Percentiles rank a stretch among this genome's conserved stretches.
Evolutionary conservation across 2,113 vertebrate genomes (phyloP).

Genomic region (Nansenia antarctica): DNA sequence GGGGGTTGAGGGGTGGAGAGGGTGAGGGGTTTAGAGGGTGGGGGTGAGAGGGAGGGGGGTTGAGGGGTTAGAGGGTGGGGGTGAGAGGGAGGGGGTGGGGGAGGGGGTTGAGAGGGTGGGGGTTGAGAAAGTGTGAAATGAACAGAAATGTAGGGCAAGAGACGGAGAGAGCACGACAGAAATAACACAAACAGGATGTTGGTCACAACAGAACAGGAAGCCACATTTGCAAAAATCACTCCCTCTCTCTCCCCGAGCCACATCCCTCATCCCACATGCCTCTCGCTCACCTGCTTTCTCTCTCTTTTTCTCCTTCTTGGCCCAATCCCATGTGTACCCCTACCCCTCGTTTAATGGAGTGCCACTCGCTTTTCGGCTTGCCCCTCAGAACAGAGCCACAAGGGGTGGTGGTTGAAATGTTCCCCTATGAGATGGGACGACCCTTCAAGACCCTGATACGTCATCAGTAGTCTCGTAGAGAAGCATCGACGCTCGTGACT

Average conservation of each 20-base stretch:
- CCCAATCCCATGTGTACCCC: too few species aligned
- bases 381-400: too few species aligned
- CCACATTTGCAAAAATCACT: constrained; percentile 62
- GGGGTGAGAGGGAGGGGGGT: neutral
- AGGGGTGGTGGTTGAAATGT: too few species aligned
- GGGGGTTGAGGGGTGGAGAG: neutral
- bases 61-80: neutral
- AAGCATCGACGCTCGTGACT: too few species aligned
- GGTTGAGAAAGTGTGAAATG: neutral
- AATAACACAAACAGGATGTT: constrained; percentile 76
- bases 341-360: too few species aligned
- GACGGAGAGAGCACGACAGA: constrained; percentile 38
- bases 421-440: too few species aligned
- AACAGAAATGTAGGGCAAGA: constrained; percentile 40
- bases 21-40: neutral
- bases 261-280: neutral
- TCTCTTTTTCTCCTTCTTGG: constrained; percentile 33
- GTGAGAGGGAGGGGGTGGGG: neutral
- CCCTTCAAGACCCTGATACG: too few species aligned
- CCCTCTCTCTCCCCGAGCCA: too few species aligned
- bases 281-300: constrained; percentile 29
- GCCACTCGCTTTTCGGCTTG: too few species aligned
- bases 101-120: neutral
- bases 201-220: constrained; percentile 68
- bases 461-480: too few species aligned